Base-by-base conservation (phyloP, 2,113 vertebrate genomes). In the Tringa solitaria region DNA sequence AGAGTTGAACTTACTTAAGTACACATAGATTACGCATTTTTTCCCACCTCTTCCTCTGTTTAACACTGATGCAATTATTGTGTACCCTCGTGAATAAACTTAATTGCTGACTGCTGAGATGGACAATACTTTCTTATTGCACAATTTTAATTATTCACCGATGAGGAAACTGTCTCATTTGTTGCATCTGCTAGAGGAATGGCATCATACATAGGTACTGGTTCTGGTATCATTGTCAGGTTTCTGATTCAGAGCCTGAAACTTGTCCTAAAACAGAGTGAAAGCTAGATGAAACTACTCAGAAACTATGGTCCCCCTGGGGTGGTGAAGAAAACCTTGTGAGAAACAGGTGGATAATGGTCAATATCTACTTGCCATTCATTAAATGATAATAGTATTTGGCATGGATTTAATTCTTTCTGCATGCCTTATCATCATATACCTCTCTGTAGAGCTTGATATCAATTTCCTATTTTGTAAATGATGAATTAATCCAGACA, bases 391-490 rank as follows among this genome's bases (percentile, higher is more conserved):
- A 64, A 13, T 20, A 56, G 5, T 20, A 72, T 80, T 81, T 93
- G 35, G 16, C 39, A 64, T 1, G 0, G 32, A 64, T 90, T 85
- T 87, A 78, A 46, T 27, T 77, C 14, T 90, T 86, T 93, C 75
- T 88, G 21, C 72, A 56, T 86, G 50, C 43, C 28, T 86, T 63
- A 78, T 67, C n/a, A 77, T 70, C 65, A 78, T 16, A 72, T 12
- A 45, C 12, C 22, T 53, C 45, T 87, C 43, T 68, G 35, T 24
- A 68, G 65, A 84, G 30, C 30, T 75, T 86, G 14, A 7, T 93
- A 92, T 78, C 63, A 90, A 11, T 88, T 81, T 23, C 18, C 10
- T 74, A 35, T 90, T 96, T 96, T 78, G 39, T 54, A 93, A 90
- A 81, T 41, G 27, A 81, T 60, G 3, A 89, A 78, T 81, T 78